Conservation (phyloP, 1,140 invertebrate species). For the Probaryconus sp. region DNA sequence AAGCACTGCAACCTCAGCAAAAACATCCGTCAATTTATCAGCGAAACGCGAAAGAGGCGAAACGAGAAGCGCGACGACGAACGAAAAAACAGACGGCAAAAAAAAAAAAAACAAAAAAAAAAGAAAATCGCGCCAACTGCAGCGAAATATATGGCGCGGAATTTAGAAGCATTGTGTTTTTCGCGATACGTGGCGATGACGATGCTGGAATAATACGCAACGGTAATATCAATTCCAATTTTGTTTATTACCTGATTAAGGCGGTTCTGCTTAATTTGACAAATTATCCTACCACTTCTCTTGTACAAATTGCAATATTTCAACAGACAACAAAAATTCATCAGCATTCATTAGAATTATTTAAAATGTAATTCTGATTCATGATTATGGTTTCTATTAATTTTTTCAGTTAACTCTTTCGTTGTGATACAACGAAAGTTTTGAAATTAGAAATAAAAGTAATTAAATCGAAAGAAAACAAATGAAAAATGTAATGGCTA, state of each 20-base stretch:
- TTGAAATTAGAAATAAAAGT: too few relatives aligned
- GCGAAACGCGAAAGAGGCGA: constrained; percentile 47
- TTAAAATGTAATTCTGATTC: too few relatives aligned
- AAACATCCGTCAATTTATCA: constrained; percentile 60
- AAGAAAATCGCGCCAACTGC: constrained; percentile 49
- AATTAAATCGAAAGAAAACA: too few relatives aligned
- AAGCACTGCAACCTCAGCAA: constrained; percentile 55
- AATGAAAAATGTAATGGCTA: too few relatives aligned
- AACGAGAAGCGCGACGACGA: constrained; percentile 50
- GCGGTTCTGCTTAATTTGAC: too few relatives aligned
- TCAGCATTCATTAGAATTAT: too few relatives aligned
- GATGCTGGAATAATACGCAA: constrained; percentile 46
- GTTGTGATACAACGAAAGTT: too few relatives aligned
- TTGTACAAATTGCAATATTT: too few relatives aligned
- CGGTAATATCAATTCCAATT: constrained; percentile 55
- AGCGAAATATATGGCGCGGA: constrained; percentile 40
- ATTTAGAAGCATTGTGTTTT: constrained; percentile 55
- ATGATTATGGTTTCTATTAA: too few relatives aligned
- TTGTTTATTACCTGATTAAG: constrained; percentile 43
- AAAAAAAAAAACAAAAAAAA: constrained; percentile 48
- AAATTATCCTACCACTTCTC: too few relatives aligned
- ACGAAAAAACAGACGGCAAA: constrained; percentile 25
- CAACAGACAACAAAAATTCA: too few relatives aligned
- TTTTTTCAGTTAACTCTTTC: too few relatives aligned
- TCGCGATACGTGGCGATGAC: constrained; percentile 51